phyloP scores from a whole-genome alignment of 2,888 invertebrate species.

The Mesoligia furuncula region DNA sequence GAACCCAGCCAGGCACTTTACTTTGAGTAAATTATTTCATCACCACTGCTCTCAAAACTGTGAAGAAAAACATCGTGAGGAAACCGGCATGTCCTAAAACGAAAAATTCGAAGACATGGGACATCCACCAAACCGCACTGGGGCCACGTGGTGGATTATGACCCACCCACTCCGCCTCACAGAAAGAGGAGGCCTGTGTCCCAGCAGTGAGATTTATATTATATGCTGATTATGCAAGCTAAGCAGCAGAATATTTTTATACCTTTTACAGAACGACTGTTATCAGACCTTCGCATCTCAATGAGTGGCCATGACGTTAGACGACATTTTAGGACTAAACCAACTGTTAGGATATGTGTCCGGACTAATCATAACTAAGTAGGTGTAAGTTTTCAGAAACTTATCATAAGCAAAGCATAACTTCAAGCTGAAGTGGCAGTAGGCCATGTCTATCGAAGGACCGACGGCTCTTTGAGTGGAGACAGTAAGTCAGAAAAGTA shows the following conservation, averaged over 20 bases:
- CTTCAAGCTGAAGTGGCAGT: neutral
- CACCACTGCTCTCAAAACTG: too few species aligned
- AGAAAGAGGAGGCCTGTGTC: neutral
- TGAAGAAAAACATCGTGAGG: too few species aligned
- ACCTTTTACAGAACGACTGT: neutral
- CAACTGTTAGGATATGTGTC: neutral
- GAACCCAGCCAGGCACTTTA: too few species aligned
- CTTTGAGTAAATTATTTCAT: too few species aligned
- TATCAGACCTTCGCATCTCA: neutral
- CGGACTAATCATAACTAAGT: neutral
- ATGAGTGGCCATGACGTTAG: neutral
- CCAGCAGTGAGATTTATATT: neutral
- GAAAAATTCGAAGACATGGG: too few species aligned
- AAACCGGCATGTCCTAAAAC: too few species aligned
- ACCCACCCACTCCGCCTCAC: neutral
- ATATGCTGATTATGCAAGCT: neutral
- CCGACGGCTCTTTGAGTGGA: neutral
- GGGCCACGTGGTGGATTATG: neutral
- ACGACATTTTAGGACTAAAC: neutral
- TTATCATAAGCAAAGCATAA: neutral
- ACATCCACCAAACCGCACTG: neutral
- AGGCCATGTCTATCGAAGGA: neutral
- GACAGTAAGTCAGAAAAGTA: too few species aligned
- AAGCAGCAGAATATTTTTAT: neutral
- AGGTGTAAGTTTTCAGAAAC: neutral